A percentile compares a stretch with the other conserved stretches of the same genome.
These are phyloP conservation scores for Laodelphax striatellus DNA, from an alignment of 1,140 invertebrate genomes.

Conservation along the genomic window DNA sequence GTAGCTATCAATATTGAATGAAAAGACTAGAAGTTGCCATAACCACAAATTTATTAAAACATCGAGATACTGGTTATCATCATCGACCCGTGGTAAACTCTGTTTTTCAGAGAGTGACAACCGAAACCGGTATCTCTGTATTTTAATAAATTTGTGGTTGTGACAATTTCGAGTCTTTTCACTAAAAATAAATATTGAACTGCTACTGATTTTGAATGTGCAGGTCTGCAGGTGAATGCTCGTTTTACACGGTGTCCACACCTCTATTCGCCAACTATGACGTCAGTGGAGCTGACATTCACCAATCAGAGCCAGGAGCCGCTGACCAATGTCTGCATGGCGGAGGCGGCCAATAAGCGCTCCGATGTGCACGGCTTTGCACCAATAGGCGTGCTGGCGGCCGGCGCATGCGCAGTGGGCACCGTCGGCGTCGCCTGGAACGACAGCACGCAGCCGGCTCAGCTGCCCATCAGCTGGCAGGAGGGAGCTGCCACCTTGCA, in stretches of 20 bases:
- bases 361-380: slow-evolving; percentile 75
- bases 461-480: slow-evolving; percentile 61
- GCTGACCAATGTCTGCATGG: slow-evolving; percentile 59
- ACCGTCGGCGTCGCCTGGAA: slow-evolving; percentile 87
- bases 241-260: slow-evolving; percentile 69
- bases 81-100: too few relatives aligned
- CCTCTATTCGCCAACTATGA: slow-evolving; percentile 74
- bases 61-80: too few relatives aligned
- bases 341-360: slow-evolving; percentile 41
- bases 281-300: slow-evolving; percentile 71
- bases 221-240: slow-evolving; percentile 44
- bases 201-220: slow-evolving; percentile 25
- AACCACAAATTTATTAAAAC: too few relatives aligned
- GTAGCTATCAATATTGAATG: too few relatives aligned
- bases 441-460: slow-evolving; percentile 79
- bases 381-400: slow-evolving; percentile 43
- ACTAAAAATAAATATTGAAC: too few relatives aligned
- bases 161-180: too few relatives aligned
- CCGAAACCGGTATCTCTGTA: too few relatives aligned
- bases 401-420: slow-evolving; percentile 41
- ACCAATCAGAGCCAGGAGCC: slow-evolving; percentile 54
- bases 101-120: too few relatives aligned
- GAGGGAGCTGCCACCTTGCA: slow-evolving; percentile 45
- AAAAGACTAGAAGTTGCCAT: too few relatives aligned
- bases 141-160: too few relatives aligned